These are phyloP conservation scores for Chiloscyllium plagiosum DNA, from an alignment of 2,113 vertebrate genomes.

Conservation along the genomic window DNA sequence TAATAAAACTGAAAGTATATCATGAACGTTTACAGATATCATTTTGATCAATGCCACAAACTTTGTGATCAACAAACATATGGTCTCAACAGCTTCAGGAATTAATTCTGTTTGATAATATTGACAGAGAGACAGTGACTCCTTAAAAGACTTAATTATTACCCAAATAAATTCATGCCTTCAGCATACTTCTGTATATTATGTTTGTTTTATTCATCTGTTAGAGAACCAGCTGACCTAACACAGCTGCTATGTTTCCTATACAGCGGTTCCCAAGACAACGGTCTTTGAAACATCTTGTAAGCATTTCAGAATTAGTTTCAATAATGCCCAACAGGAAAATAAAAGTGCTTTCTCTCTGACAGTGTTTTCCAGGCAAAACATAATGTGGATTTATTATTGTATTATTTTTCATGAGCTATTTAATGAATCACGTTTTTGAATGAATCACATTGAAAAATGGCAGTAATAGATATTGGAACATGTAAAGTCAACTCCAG, in stretches of 20 bases:
- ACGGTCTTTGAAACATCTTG: neutral
- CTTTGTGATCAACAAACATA: neutral
- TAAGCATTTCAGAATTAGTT: conserved; percentile 22
- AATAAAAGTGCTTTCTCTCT: neutral
- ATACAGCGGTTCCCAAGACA: neutral
- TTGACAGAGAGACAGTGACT: neutral
- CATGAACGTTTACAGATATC: neutral
- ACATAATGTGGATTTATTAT: neutral
- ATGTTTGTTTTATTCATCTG: conserved; percentile 28
- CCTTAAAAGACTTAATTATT: conserved; percentile 7
- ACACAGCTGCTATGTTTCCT: conserved; percentile 5
- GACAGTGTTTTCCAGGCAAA: neutral
- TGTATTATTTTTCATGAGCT: neutral
- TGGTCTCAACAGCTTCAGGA: neutral
- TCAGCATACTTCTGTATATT: conserved; percentile 12
- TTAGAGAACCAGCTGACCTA: conserved; percentile 2
- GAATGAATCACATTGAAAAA: too few relatives aligned
- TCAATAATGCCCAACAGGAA: conserved; percentile 16
- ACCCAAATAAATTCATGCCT: neutral
- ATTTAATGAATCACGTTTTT: neutral
- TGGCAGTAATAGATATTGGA: neutral
- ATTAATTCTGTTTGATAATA: neutral
- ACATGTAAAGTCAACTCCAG: neutral
- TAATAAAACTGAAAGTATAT: neutral
- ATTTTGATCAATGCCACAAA: neutral